phyloP scores from a whole-genome alignment of 2,113 vertebrate genomes.

The Chaetura pelagica region DNA sequence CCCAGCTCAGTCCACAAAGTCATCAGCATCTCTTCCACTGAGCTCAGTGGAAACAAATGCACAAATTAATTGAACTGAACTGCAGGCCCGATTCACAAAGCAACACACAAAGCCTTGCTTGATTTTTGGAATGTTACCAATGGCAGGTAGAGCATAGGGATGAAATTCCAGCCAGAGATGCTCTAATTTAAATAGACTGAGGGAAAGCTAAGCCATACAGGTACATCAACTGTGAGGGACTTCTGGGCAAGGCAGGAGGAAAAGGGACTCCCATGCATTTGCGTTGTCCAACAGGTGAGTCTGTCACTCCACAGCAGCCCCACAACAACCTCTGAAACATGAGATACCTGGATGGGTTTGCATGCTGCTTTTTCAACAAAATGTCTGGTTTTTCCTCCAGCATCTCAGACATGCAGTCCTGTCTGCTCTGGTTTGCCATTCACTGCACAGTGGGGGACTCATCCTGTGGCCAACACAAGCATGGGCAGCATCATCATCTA shows the following conservation, averaged over 20 bases:
- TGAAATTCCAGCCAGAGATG: background rate
- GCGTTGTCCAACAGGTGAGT: background rate
- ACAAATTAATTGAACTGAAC: background rate
- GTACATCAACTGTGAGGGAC: background rate
- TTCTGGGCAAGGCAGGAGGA: background rate
- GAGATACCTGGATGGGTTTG: background rate
- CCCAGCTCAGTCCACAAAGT: background rate
- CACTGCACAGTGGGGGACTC: background rate
- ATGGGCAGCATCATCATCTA: background rate
- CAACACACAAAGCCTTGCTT: background rate
- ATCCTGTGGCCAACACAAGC: background rate
- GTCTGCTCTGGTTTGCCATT: background rate
- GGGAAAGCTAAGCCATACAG: background rate
- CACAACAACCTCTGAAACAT: background rate
- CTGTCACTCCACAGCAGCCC: background rate
- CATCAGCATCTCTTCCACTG: background rate
- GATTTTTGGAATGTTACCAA: background rate
- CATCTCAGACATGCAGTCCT: background rate
- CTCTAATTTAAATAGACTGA: background rate
- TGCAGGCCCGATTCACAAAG: background rate
- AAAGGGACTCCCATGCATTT: background rate
- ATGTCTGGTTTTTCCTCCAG: fast-evolving
- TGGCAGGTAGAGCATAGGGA: background rate
- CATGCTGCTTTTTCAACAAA: background rate
- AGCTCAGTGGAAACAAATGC: background rate